Conservation (phyloP, 2,888 invertebrate genomes). For the Cataglyphis cursor region DNA sequence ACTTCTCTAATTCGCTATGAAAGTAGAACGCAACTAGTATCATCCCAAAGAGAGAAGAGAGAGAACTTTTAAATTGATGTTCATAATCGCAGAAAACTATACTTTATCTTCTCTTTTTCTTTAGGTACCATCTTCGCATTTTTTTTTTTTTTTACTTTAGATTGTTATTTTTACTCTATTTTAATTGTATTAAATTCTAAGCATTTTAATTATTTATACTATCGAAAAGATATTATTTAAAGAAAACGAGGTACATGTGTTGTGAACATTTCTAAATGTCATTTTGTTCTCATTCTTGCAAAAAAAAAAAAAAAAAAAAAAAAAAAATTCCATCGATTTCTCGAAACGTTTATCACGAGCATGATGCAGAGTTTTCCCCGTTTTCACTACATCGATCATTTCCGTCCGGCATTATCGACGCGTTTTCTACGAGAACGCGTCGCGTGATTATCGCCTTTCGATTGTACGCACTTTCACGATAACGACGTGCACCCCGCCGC, state of each 20-base stretch:
- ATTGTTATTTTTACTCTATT: neutral
- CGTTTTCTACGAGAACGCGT: conserved; percentile 39
- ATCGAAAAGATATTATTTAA: neutral
- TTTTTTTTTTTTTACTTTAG: neutral
- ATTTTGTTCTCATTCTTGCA: neutral
- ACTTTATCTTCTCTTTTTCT: neutral
- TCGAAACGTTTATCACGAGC: conserved; percentile 20
- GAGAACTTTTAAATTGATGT: neutral
- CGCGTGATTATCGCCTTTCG: conserved; percentile 38
- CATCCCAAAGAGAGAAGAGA: neutral
- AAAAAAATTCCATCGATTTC: conserved; percentile 18
- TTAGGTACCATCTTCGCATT: neutral
- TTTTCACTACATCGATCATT: neutral
- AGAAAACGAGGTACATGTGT: neutral
- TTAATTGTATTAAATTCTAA: neutral
- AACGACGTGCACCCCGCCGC: conserved; percentile 29
- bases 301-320: neutral
- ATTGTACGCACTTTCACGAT: conserved; percentile 64
- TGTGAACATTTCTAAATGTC: neutral
- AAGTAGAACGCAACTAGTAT: conserved; percentile 17
- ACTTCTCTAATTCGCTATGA: conserved; percentile 34
- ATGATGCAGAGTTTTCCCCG: conserved; percentile 10
- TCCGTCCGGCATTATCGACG: conserved; percentile 32
- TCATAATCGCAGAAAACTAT: conserved; percentile 1
- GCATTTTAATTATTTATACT: neutral